These are phyloP conservation scores for Dendronephthya gigantea DNA, from an alignment of 64 coral and sea anemone species.

Conservation along the genomic window DNA sequence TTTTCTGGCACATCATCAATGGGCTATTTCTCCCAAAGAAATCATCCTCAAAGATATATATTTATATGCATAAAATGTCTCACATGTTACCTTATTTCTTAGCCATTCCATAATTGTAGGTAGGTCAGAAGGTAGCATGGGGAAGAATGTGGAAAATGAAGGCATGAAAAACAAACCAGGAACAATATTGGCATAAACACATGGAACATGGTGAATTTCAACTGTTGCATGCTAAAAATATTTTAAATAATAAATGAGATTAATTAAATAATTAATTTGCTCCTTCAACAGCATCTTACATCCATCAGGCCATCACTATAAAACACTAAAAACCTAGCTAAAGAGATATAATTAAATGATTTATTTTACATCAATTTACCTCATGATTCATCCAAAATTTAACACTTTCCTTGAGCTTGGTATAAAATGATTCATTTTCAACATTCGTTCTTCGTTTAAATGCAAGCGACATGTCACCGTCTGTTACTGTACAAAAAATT, in stretches of 20 bases:
- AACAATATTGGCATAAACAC: background rate
- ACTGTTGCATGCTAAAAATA: slow-evolving; percentile 5
- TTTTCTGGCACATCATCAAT: too few species aligned
- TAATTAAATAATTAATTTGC: too few species aligned
- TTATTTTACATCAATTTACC: too few species aligned
- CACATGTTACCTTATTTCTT: background rate
- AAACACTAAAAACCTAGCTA: too few species aligned
- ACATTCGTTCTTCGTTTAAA: background rate
- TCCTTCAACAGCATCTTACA: too few species aligned
- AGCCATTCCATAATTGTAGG: background rate
- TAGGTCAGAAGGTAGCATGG: background rate
- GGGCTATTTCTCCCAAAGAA: too few species aligned
- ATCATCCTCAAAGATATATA: too few species aligned
- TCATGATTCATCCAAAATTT: slow-evolving; percentile 12
- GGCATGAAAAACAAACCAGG: slow-evolving; percentile 2
- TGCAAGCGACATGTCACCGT: background rate
- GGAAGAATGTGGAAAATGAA: background rate
- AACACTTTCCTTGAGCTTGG: background rate
- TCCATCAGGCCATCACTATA: too few species aligned
- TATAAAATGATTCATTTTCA: background rate
- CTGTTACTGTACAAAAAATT: background rate
- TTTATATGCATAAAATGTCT: background rate
- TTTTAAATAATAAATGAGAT: too few species aligned
- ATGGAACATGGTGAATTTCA: background rate
- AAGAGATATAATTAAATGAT: too few species aligned